Conservation (phyloP, 2,888 invertebrate genomes). For the Aleiodes testaceus region DNA sequence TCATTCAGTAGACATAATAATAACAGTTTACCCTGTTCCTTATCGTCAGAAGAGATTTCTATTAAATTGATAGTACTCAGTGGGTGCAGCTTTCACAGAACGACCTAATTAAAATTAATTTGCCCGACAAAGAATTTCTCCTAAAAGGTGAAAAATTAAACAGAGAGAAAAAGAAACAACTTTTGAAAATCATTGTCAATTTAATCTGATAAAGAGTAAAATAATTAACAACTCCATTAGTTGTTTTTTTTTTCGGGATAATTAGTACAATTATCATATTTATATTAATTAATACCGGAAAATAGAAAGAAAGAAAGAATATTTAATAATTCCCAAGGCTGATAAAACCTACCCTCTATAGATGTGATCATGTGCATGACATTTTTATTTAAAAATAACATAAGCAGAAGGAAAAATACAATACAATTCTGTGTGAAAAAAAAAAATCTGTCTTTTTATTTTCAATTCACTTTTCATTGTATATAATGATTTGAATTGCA, state of each 20-base stretch:
- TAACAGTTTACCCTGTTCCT: conserved; percentile 4
- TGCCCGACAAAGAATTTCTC: background rate
- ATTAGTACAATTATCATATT: background rate
- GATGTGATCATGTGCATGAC: conserved; percentile 18
- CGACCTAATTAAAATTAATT: conserved; percentile 20
- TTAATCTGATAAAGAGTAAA: conserved; percentile 2
- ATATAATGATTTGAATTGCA: conserved; percentile 23
- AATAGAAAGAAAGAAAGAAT: background rate
- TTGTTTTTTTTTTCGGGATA: conserved; percentile 3
- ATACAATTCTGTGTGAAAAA: conserved; percentile 2
- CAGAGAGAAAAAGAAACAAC: background rate
- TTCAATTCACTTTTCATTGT: conserved; percentile 15
- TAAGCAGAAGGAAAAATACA: background rate
- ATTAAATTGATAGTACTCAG: background rate
- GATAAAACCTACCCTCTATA: conserved; percentile 15
- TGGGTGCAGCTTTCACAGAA: conserved; percentile 4
- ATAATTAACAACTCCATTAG: background rate
- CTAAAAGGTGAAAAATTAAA: too few species aligned
- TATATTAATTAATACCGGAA: too few species aligned
- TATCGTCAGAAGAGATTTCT: background rate
- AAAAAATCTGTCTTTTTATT: background rate
- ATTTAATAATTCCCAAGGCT: conserved; percentile 10
- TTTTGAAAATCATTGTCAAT: background rate
- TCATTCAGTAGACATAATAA: conserved; percentile 15
- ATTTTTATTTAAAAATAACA: conserved; percentile 11